Base-by-base conservation (phyloP, 1,140 invertebrate species). In the Pteromalus puparum region DNA sequence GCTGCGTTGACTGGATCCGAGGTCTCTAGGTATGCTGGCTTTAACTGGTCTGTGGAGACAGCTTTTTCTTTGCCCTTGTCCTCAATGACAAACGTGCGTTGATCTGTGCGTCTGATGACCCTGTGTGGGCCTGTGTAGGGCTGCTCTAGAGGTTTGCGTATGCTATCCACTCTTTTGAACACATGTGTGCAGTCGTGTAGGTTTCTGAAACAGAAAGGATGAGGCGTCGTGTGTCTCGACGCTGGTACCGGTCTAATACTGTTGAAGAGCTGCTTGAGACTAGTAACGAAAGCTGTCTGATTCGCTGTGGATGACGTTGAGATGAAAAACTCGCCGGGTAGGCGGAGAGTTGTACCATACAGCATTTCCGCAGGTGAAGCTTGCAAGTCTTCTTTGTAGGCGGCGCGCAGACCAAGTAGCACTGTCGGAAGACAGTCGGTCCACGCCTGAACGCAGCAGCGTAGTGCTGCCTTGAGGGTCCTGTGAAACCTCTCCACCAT, bases 271-370 rank as follows among this genome's bases (percentile, higher is more conserved):
- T 21, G 18, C 1, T n/a, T 15, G 1, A 67, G 24, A 6, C 15
- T 7, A 1, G 18, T 6, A 1, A 24, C 61, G 61, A 67, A 67
- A 13, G 5, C 7, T n/a, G 61, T 9, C 1, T 9, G 10, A 7
- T 67, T 24, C 10, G 7, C 61, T 9, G 15, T 67, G 18, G 61
- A 1, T n/a, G 18, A 4, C 18, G 30, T 30, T 3, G 61, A 6
- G 7, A 72, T 84, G 0, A 73, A 28, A 7, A 89, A 89, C 12
- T 85, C 74, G 9, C 92, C 92, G 78, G 88, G 93, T 30, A 90
- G 5, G 21, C 81, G 72, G 0, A 83, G n/a, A 28, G 21, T 38
- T 67, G 48, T 42, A n/a, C 61, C 74, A 81, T 28, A 86, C 21
- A 76, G 92, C 86, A 89, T 89, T 90, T 28, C 75, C 0, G 88